A percentile compares a stretch with the other conserved stretches of the same genome.
Conservation (phyloP, 2,888 invertebrate genomes). For the Cryptophagus acutangulus region DNA sequence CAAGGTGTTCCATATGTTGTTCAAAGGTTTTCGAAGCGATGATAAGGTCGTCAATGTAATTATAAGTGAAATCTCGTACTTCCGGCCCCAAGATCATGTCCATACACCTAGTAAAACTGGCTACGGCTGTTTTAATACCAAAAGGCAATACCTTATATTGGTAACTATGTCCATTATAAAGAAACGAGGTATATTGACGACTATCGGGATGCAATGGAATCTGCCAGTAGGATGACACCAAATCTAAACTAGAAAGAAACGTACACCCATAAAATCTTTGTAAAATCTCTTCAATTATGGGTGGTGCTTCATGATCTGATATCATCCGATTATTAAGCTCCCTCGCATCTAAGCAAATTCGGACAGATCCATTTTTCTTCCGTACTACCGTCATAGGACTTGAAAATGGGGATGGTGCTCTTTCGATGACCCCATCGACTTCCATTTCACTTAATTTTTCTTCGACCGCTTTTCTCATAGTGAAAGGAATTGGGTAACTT, state of each 20-base stretch:
- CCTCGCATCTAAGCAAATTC: not conserved
- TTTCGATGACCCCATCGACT: not conserved
- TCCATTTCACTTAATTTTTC: not conserved
- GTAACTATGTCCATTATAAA: conserved; percentile 25
- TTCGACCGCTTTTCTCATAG: not conserved
- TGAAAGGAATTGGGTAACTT: not conserved
- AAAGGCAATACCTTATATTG: conserved; percentile 34
- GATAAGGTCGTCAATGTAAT: conserved; percentile 36
- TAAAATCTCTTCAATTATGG: not conserved
- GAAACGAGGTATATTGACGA: conserved; percentile 21
- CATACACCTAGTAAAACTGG: conserved; percentile 20
- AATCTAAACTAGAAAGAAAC: conserved; percentile 6
- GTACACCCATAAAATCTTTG: not conserved
- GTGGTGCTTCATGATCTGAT: not conserved
- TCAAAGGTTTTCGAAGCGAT: conserved; percentile 26
- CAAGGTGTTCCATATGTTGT: conserved; percentile 25
- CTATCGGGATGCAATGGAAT: conserved; percentile 17
- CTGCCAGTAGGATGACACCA: conserved; percentile 21
- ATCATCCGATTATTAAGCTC: not conserved
- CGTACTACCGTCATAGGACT: not conserved
- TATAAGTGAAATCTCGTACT: conserved; percentile 24
- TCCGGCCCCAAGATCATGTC: conserved; percentile 26
- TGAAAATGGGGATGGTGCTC: not conserved
- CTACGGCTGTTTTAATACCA: conserved; percentile 29
- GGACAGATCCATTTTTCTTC: not conserved